A percentile compares a stretch with the other conserved stretches of the same genome.
Conservation (phyloP, 2,888 invertebrate species). For the Ichneumoninae sp. region DNA sequence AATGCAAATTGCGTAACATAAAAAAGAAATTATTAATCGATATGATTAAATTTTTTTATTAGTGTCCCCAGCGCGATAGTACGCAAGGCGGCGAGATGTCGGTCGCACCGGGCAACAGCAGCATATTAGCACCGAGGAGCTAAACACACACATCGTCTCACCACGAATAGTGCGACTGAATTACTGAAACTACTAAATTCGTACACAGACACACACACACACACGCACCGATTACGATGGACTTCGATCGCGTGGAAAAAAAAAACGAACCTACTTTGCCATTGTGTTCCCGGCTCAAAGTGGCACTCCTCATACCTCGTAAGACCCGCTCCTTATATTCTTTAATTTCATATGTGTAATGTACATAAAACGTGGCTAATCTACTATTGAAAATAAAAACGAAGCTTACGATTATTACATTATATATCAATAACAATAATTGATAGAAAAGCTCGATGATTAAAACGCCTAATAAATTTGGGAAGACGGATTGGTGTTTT, state of each 20-base stretch:
- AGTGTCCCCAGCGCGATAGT: constrained; percentile 86
- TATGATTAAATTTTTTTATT: constrained; percentile 68
- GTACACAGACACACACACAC: background rate
- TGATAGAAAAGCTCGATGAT: background rate
- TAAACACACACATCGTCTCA: constrained; percentile 71
- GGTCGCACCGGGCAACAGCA: constrained; percentile 86
- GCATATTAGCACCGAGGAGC: constrained; percentile 84
- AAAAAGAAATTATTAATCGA: background rate
- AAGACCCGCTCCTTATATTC: constrained; percentile 51
- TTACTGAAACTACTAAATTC: constrained; percentile 42
- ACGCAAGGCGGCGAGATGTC: constrained; percentile 87
- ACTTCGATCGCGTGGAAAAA: constrained; percentile 7
- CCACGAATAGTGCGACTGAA: constrained; percentile 43
- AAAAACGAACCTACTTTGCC: constrained; percentile 59
- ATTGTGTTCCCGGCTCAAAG: constrained; percentile 62
- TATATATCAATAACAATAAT: background rate
- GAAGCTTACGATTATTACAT: constrained; percentile 39
- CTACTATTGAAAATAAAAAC: constrained; percentile 64
- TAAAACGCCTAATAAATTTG: background rate
- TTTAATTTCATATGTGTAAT: constrained; percentile 67
- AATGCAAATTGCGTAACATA: background rate
- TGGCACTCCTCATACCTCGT: constrained; percentile 55
- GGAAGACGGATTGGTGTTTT: background rate
- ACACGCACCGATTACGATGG: background rate
- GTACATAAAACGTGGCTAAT: constrained; percentile 67